phyloP scores from a whole-genome alignment of 35 echinoderm and acorn worm species.

The Apostichopus californicus region DNA sequence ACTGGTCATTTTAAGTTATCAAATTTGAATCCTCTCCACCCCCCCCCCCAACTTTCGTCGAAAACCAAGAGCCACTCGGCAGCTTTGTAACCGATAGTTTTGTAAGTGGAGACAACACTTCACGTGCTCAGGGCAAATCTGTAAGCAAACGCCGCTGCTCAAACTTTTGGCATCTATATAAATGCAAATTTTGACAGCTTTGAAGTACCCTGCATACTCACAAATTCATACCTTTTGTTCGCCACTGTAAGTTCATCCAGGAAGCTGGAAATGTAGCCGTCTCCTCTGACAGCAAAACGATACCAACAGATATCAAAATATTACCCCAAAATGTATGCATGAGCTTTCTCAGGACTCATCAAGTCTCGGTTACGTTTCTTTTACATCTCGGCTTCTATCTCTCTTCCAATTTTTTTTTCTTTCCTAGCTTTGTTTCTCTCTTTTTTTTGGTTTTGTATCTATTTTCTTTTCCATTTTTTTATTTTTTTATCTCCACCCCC shows the following conservation, averaged over 20 bases:
- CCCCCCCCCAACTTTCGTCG: neutral
- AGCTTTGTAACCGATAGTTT: slow-evolving; percentile 43
- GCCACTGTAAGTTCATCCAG: slow-evolving; percentile 50
- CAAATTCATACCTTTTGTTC: slow-evolving; percentile 59
- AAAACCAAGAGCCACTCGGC: slow-evolving; percentile 35
- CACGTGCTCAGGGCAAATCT: slow-evolving; percentile 61
- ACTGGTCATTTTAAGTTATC: slow-evolving; percentile 37
- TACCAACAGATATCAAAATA: slow-evolving; percentile 53
- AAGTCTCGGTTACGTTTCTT: slow-evolving; percentile 15
- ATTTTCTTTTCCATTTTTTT: neutral
- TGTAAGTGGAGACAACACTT: slow-evolving; percentile 49
- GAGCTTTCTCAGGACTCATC: slow-evolving; percentile 43
- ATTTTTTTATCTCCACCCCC: neutral
- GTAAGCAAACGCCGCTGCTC: slow-evolving; percentile 53
- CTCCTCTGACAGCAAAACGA: slow-evolving; percentile 54
- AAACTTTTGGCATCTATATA: slow-evolving; percentile 55
- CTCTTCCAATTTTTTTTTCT: neutral
- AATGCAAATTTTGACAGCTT: slow-evolving; percentile 60
- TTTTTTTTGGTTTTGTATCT: too few relatives aligned
- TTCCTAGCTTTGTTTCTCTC: neutral
- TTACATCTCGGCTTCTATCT: neutral
- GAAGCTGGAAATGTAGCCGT: slow-evolving; percentile 25
- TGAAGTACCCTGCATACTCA: slow-evolving; percentile 55
- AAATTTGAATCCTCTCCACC: slow-evolving; percentile 28
- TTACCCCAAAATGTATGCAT: slow-evolving; percentile 58